Evolutionary conservation across 53 echinoderm and acorn worm species (phyloP), one percentile per base, ranked within the genome.

Genomic region (Actinopyga echinites): DNA sequence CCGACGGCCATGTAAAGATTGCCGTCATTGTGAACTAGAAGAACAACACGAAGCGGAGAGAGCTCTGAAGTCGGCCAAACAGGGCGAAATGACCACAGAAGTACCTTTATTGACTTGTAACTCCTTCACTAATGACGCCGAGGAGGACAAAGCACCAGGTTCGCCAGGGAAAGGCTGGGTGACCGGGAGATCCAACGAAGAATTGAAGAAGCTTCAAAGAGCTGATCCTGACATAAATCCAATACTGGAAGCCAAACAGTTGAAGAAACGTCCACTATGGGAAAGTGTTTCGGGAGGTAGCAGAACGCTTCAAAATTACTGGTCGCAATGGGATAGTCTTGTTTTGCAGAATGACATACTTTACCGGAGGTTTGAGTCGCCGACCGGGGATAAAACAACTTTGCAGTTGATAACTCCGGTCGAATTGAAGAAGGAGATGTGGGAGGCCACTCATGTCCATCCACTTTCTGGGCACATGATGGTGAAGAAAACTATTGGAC

Each of bases 211-310:
- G 29, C 43, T 45, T 0, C 74, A 74, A 17, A 29, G 6, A 26
- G 74, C 52, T 22, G 74, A 49, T 15, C 49, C 45, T 5, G 53
- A 74, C 22, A 74, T 74, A 6, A 13, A 22, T 8, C 52, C 52
- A 13, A 21, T 74, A n/a, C 8, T 74, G 45, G 24, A 74, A 7
- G 74, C 74, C 7, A 74, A 74, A 17, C 44, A 25, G 74, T 25
- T 49, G 49, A 23, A 29, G 6, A 23, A 52, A 25, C 23, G 52
- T 11, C 74, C 74, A 22, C 74, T 8, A 21, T 74, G 74, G 74
- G 52, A 74, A 74, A 26, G 11, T 10, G 52, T 74, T 21, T 74
- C 2, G 43, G 53, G 74, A 17, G 74, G 74, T 29, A 74, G 74
- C 52, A 21, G 45, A 26, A 49, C 45, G 13, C 74, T 74, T 28